Conservation (phyloP, 1,140 invertebrate genomes). For the Cydia fagiglandana region DNA sequence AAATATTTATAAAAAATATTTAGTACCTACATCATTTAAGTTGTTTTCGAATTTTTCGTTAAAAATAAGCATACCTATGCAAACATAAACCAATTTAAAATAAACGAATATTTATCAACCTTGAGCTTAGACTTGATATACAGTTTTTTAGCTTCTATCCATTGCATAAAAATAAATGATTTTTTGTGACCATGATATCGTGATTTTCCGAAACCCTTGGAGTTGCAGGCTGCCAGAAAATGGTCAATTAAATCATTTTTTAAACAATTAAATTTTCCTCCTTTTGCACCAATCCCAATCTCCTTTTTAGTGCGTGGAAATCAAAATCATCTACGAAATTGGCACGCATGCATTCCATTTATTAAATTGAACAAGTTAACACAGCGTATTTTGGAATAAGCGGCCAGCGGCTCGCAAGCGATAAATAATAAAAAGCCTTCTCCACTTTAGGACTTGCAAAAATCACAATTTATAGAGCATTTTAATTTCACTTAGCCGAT, state of each 20-base stretch:
- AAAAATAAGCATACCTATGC: too few relatives aligned
- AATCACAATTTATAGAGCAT: slow-evolving; percentile 79
- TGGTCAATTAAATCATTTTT: too few relatives aligned
- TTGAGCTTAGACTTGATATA: too few relatives aligned
- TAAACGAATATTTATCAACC: too few relatives aligned
- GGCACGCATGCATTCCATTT: slow-evolving; percentile 41
- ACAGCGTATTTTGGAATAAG: slow-evolving; percentile 70
- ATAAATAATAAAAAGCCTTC: slow-evolving; percentile 79
- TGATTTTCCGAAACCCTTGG: too few relatives aligned
- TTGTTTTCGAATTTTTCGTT: slow-evolving; percentile 41
- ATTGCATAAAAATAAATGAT: too few relatives aligned
- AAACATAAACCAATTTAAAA: too few relatives aligned
- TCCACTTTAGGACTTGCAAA: slow-evolving; percentile 79
- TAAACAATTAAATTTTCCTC: too few relatives aligned
- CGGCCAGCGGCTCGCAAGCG: slow-evolving; percentile 63
- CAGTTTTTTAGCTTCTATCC: too few relatives aligned
- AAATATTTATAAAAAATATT: not conserved
- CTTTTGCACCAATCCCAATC: not conserved
- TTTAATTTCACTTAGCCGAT: slow-evolving; percentile 79
- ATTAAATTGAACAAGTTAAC: slow-evolving; percentile 67
- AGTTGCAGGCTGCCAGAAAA: too few relatives aligned
- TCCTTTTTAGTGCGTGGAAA: not conserved
- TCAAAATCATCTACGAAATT: not conserved
- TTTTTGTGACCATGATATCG: too few relatives aligned
- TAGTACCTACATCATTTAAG: slow-evolving; percentile 39